Conservation (phyloP, 2,113 vertebrate species). For the Empidonax traillii region DNA sequence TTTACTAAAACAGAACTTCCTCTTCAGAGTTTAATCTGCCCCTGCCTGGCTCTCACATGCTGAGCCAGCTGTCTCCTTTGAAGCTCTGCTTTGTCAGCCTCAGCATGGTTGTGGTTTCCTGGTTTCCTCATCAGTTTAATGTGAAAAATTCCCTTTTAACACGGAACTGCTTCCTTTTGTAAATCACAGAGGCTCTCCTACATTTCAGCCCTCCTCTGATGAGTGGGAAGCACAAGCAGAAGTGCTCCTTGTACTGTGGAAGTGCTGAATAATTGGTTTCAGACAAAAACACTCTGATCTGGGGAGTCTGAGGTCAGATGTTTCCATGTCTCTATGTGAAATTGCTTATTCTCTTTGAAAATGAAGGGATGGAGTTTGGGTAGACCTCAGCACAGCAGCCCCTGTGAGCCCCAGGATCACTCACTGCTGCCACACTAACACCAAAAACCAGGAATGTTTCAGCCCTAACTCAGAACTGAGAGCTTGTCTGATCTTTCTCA, state of each 20-base stretch:
- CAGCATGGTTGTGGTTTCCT: not conserved
- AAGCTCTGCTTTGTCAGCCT: conserved; percentile 10
- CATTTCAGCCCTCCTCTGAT: not conserved
- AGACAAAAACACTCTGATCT: not conserved
- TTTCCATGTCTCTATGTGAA: not conserved
- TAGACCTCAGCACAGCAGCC: not conserved
- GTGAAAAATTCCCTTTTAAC: not conserved
- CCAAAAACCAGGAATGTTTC: not conserved
- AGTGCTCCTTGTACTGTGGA: not conserved
- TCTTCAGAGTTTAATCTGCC: not conserved
- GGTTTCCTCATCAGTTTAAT: not conserved
- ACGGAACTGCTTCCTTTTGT: not conserved
- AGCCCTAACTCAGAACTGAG: not conserved
- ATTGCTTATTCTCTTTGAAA: not conserved
- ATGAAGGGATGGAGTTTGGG: rapidly evolving
- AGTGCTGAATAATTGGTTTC: not conserved
- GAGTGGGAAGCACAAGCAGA: not conserved
- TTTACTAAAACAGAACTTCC: not conserved
- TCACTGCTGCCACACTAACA: not conserved
- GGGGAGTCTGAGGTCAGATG: not conserved
- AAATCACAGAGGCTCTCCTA: not conserved
- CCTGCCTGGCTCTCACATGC: not conserved
- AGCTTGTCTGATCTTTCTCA: not conserved
- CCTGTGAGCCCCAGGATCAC: rapidly evolving
- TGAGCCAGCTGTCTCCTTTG: conserved; percentile 19